phyloP scores from a whole-genome alignment of 2,888 invertebrate genomes.

The Apamea epomidion region DNA sequence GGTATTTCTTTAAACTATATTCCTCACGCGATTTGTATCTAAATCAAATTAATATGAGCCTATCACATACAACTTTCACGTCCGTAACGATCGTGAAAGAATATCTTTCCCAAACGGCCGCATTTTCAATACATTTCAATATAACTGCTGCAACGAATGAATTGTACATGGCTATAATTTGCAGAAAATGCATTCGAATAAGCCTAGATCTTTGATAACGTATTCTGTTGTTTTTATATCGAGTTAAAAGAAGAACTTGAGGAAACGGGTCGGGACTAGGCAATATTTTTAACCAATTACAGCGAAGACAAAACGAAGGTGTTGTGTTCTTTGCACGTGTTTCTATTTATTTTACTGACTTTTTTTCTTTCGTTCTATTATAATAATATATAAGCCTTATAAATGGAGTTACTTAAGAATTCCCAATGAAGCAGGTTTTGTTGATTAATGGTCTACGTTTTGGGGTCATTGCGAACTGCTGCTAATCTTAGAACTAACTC shows the following conservation, averaged over 20 bases:
- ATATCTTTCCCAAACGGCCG: slow-evolving; percentile 53
- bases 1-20: slow-evolving; percentile 9
- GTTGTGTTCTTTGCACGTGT: slow-evolving; percentile 21
- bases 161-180: slow-evolving; percentile 61
- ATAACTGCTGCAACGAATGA: slow-evolving; percentile 55
- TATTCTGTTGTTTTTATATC: slow-evolving; percentile 59
- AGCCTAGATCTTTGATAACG: slow-evolving; percentile 57
- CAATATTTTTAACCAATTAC: slow-evolving; percentile 56
- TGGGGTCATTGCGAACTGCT: slow-evolving; percentile 37
- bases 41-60: slow-evolving; percentile 41
- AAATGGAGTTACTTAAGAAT: slow-evolving; percentile 11
- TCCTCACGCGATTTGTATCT: slow-evolving; percentile 41
- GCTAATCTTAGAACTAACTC: slow-evolving; percentile 27
- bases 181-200: slow-evolving; percentile 58
- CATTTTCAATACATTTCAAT: slow-evolving; percentile 56
- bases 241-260: slow-evolving; percentile 42
- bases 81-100: slow-evolving; percentile 40
- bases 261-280: slow-evolving; percentile 30
- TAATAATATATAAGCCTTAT: not conserved
- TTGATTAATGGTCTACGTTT: slow-evolving; percentile 21
- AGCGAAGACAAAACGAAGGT: slow-evolving; percentile 29
- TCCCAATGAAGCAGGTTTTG: slow-evolving; percentile 25
- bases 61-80: slow-evolving; percentile 38
- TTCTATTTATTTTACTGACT: slow-evolving; percentile 16
- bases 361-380: slow-evolving; percentile 19